phyloP scores from a whole-genome alignment of 2,888 invertebrate genomes.

The Stenurella melanura region DNA sequence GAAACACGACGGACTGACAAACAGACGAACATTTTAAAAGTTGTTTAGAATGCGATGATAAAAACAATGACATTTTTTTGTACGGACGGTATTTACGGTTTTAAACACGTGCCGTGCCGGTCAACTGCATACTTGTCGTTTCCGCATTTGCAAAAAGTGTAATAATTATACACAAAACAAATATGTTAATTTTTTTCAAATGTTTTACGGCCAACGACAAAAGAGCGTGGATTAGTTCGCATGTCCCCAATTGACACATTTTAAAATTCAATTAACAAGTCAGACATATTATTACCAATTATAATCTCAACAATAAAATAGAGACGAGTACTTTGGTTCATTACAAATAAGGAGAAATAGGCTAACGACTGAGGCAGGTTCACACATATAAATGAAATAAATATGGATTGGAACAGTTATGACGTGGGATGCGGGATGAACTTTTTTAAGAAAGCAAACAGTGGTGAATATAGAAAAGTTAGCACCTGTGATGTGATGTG shows the following conservation, averaged over 20 bases:
- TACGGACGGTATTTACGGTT: no score
- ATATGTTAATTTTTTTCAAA: no score
- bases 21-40: no score
- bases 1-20: no score
- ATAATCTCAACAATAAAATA: background rate
- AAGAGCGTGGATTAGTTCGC: background rate
- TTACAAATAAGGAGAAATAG: background rate
- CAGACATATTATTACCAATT: background rate
- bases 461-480: background rate
- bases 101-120: no score
- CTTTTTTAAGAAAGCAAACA: background rate
- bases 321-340: background rate
- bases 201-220: background rate
- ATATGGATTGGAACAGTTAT: background rate
- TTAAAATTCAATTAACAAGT: background rate
- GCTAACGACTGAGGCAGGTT: background rate
- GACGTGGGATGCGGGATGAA: slow-evolving; percentile 2
- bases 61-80: no score
- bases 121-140: no score
- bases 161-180: no score
- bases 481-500: background rate
- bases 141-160: no score
- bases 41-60: no score
- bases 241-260: background rate
- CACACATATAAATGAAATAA: background rate